Evolutionary conservation across 2,888 invertebrate genomes (phyloP), one percentile per base, ranked within the genome.

Genomic region (Chaetogeoica ovagalla): DNA sequence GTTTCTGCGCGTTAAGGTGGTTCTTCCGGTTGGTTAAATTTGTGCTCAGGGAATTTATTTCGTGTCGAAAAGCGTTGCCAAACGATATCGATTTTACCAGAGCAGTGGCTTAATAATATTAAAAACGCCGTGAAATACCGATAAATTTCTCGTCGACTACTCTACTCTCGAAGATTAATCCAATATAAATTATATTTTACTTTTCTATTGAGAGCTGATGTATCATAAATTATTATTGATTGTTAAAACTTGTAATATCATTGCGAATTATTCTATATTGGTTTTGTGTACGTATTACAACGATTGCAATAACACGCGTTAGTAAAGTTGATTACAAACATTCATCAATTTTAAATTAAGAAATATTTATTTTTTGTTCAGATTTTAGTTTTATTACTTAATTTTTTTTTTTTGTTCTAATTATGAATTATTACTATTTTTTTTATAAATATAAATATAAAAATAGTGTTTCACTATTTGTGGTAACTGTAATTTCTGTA

Each of bases 11-110:
- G 68, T 68, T 76, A 76, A 68, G 60, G 69, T 69, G 68, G 59
- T 68, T 69, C 66, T 76, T 68, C 57, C 75, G 59, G 69, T 60
- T 37, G 76, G 76, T 68, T 60, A 69, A 76, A 76, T 76, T 76
- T 60, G 69, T 68, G 60, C 52, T 76, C 30, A 52, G 76, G 69
- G 76, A 69, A 60, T 76, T 76, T 76, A 37, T 74, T 74, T 74
- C 73, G 7, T 69, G 57, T 68, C 68, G 23, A 60, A n/a, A n/a
- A 76, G 69, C 48, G 68, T 69, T 69, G 69, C 76, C 60, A 48
- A 60, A 60, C 59, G 76, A 69, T 76, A 76, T 76, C 37, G 69
- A 76, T 76, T 76, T 69, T 76, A n/a, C 52, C 55, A 63, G 62
- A 74, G 63, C 4, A 30, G 30, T 74, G 37, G 48, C 52, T 68